Conservation (phyloP, 1,140 invertebrate species). For the Trypoxylus dichotomus region DNA sequence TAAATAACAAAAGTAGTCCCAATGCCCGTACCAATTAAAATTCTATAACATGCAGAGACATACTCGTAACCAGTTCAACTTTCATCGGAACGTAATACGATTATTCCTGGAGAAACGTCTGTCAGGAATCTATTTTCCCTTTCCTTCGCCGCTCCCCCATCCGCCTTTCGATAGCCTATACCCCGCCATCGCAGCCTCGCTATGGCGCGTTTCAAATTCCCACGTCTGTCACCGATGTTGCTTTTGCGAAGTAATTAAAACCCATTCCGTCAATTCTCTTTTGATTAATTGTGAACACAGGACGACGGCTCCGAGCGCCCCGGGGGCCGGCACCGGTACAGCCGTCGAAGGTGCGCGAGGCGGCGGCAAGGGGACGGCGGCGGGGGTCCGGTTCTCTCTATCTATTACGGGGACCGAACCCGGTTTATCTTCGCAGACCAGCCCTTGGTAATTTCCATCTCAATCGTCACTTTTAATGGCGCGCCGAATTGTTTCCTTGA, state of each 20-base stretch:
- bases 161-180: not conserved
- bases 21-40: not conserved
- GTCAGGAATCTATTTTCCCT: not conserved
- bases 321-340: not conserved
- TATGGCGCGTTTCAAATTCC: not conserved
- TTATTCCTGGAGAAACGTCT: not conserved
- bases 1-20: no score
- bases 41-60: not conserved
- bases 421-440: constrained; percentile 51
- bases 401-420: constrained; percentile 36
- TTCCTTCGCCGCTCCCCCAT: no score
- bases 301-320: not conserved
- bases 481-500: constrained; percentile 52
- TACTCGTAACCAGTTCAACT: not conserved
- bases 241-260: constrained; percentile 50
- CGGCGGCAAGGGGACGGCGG: constrained; percentile 27
- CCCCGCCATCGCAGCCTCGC: not conserved
- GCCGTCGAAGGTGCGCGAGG: not conserved
- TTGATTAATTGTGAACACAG: constrained; percentile 52
- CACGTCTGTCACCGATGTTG: constrained; percentile 30
- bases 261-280: constrained; percentile 51
- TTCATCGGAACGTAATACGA: not conserved
- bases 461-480: constrained; percentile 53
- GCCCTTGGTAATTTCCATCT: constrained; percentile 52
- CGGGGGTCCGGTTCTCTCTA: constrained; percentile 39